Conservation (phyloP, 64 coral and sea anemone genomes). For the Stichodactyla helianthus region DNA sequence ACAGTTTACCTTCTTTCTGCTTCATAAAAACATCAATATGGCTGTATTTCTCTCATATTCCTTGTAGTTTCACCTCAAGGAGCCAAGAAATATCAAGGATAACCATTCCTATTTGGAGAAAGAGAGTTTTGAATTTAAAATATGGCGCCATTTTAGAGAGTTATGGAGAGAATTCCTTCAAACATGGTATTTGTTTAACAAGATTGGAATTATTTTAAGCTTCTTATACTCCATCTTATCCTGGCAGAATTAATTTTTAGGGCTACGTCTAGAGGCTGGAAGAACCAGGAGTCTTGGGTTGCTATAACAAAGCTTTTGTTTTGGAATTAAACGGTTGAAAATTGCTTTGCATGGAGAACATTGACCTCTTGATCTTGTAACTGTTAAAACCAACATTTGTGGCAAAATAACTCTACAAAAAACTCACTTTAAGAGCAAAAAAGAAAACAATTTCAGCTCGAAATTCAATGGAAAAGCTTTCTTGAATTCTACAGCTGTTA, state of each 20-base stretch:
- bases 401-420: not conserved
- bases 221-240: not conserved
- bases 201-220: not conserved
- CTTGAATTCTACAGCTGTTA: not conserved
- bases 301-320: conserved; percentile 12
- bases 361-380: conserved; percentile 1
- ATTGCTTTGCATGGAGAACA: not conserved
- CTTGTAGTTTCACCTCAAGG: not conserved
- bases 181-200: not conserved
- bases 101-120: not conserved
- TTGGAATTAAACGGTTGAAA: not conserved
- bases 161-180: not conserved
- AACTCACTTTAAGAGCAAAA: not conserved
- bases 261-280: not conserved
- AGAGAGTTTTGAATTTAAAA: not conserved
- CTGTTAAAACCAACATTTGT: not conserved
- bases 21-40: not conserved
- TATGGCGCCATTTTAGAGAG: not conserved
- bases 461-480: not conserved
- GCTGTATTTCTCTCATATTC: not conserved
- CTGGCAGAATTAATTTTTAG: not conserved
- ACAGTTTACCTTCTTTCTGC: not conserved
- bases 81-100: not conserved
- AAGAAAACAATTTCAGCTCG: not conserved
- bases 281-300: not conserved